Base-by-base conservation (phyloP, 2,888 invertebrate species). In the Stenurella melanura region DNA sequence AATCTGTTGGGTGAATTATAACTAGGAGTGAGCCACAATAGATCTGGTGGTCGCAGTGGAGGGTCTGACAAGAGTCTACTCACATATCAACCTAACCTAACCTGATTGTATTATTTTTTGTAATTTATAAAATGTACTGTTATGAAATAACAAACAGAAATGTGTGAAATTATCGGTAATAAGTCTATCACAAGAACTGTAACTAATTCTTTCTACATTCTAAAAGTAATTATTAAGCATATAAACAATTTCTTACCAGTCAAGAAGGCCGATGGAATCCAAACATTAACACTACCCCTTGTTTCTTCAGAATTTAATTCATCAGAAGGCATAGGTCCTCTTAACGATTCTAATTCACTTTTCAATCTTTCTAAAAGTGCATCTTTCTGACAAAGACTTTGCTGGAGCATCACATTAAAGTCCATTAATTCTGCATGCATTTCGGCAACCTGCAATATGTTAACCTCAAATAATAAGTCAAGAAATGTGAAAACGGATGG, bases 351-450 rank as follows among this genome's bases (percentile, higher is more conserved):
- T 79, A 95, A 89, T 88, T 95, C 94, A 63, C 91, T 90, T 85
- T 92, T 91, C 12, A 95, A 87, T 76, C 92, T 88, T 73, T 92
- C 91, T 10, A 95, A 88, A 73, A 92, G 88, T 42, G 89, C 87
- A 81, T 95, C 94, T 85, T 93, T 93, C 75, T 91, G 90, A 78
- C 93, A 92, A 69, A 97, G 89, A 61, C 93, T 92, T 81, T 93
- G 91, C 86, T 96, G 96, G 77, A 97, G 91, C 87, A 94, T 91
- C 73, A 96, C 95, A 90, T 97, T 97, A 85, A 97, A 96, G 88
- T 97, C 97, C 95, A 97, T 96, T 70, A 97, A 90, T 87, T 97
- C 97, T 0, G 96, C 97, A 86, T 97, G 97, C 97, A 97, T 97
- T 90, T 97, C 96, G 1, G 97, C 97, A 0, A 97, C 96, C 95